Base-by-base conservation (phyloP, 2,113 vertebrate species). In the Chascanopsetta lugubris region DNA sequence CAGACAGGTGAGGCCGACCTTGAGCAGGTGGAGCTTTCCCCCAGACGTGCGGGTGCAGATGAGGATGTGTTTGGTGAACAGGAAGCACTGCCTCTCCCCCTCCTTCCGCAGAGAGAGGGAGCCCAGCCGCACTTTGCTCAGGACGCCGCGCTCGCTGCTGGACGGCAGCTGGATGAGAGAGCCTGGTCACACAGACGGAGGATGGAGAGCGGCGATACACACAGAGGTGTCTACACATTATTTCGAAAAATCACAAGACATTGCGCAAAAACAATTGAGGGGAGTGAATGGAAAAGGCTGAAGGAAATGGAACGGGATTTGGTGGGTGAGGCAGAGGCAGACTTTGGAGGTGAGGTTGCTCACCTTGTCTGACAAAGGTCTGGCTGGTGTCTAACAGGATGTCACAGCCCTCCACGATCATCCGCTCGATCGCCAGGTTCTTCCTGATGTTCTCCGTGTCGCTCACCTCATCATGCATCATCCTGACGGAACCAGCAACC, bases 371-470 rank as follows among this genome's bases (percentile, higher is more conserved):
- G 79, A 99, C 94, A 60, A 99, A 99, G 12, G 96, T 98, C 68
- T 99, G 97, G 60, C 97, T 99, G 40, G 97, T 97, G 59, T 99
- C 97, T 46, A 99, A 74, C 68, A 98, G 79, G 64, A 99, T 95
- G 89, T 97, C 95, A 61, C 96, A 99, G 65, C 95, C 96, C 65
- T 99, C 97, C 0, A 98, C 96, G 5, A 99, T 99, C 83, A 95
- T 98, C 85, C 97, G 91, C 81, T 99, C 97, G 18, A 99, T 98
- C 74, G 97, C 96, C 22, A 99, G 93, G 63, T 98, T 99, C 90
- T 99, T 99, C 25, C 97, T 86, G 80, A 99, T 99, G 90, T 99
- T 99, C 82, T 99, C 97, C 0, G 97, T 99, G 90, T 99, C 97
- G 0, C 97, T 99, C 66, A 99, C 97, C 85, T 99, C 97, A 36